A percentile compares a stretch with the other conserved stretches of the same genome.
These are phyloP conservation scores for Lethenteron camtschaticum DNA, from an alignment of 2,113 vertebrate species.

Conservation along the genomic window DNA sequence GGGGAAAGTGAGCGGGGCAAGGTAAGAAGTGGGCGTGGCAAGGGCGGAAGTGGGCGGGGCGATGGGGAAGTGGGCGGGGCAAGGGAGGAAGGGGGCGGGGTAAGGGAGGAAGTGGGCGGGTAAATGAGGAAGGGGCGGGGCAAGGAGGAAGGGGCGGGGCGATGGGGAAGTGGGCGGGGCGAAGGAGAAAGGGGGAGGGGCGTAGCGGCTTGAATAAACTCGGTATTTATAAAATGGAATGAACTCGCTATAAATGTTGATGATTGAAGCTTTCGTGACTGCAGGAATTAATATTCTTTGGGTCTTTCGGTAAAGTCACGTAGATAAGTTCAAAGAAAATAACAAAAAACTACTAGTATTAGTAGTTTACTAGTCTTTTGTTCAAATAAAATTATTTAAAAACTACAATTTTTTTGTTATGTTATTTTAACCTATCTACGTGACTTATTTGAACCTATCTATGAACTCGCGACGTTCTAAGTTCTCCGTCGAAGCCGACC, in stretches of 20 bases:
- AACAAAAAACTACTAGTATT: neutral
- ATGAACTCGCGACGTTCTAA: no score
- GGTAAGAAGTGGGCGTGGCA: neutral
- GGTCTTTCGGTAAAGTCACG: constrained; percentile 23
- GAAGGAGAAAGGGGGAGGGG: neutral
- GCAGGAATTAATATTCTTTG: no score
- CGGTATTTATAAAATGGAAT: neutral
- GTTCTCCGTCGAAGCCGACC: no score
- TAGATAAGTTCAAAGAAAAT: constrained; percentile 24
- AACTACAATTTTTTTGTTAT: no score
- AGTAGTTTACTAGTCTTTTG: no score
- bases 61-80: neutral
- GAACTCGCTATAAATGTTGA: constrained; percentile 18
- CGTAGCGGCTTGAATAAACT: neutral
- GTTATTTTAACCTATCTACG: no score
- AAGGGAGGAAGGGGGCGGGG: neutral
- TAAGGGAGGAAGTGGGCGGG: neutral
- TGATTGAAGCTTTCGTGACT: constrained; percentile 8
- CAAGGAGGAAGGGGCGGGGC: neutral
- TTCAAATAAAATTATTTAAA: no score
- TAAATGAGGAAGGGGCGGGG: neutral
- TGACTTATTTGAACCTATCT: no score
- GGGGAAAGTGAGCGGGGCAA: neutral
- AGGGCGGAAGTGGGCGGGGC: neutral
- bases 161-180: neutral